phyloP scores from a whole-genome alignment of 2,113 vertebrate species.

The Thalassarche chlororhynchos region DNA sequence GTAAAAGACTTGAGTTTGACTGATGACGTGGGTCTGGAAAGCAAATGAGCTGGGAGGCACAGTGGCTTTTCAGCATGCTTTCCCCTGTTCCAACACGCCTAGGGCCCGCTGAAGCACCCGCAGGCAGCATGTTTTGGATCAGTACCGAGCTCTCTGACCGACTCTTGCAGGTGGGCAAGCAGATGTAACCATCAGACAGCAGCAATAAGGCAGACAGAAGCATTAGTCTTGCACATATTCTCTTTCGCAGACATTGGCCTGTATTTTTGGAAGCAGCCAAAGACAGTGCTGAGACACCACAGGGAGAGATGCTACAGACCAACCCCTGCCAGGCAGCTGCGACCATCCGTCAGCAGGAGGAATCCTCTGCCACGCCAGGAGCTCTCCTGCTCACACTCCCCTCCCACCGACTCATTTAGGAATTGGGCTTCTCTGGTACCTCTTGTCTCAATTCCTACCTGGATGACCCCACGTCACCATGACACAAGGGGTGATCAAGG shows the following conservation, averaged over 20 bases:
- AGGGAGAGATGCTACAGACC: not conserved
- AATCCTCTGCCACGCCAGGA: not conserved
- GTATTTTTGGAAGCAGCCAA: constrained; percentile 16
- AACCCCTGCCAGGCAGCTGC: not conserved
- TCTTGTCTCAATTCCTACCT: not conserved
- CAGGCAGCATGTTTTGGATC: not conserved
- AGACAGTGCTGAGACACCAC: not conserved
- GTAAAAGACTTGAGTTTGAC: not conserved
- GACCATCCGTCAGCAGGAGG: not conserved
- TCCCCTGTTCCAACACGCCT: not conserved
- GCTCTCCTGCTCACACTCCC: not conserved
- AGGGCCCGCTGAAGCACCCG: not conserved
- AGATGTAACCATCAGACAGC: not conserved
- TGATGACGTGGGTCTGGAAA: not conserved
- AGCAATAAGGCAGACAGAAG: not conserved
- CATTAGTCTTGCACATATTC: not conserved
- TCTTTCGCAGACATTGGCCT: not conserved
- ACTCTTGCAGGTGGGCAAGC: not conserved
- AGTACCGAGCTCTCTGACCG: not conserved
- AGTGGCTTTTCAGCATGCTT: not conserved
- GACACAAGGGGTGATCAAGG: not conserved
- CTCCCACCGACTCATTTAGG: not conserved
- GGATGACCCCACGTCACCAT: not conserved
- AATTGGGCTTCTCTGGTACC: not conserved
- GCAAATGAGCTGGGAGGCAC: not conserved